Evolutionary conservation across 2,888 invertebrate species (phyloP).

Genomic region (Dynastes tityus): DNA sequence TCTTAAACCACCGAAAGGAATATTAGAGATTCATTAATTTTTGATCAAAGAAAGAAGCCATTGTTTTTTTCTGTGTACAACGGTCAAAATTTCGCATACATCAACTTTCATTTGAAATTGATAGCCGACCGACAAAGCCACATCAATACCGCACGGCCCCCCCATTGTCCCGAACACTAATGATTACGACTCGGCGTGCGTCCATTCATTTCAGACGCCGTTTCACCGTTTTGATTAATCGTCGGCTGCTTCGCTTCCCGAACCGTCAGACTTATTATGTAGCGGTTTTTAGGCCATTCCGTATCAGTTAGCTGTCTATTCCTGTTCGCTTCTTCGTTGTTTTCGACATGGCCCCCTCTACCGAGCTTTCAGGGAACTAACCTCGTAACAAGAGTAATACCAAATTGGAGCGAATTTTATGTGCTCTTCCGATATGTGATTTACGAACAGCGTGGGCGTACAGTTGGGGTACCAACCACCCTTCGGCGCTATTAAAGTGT

Average conservation of each 20-base stretch:
- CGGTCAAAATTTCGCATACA: conserved; percentile 10
- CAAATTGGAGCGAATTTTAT: conserved; percentile 45
- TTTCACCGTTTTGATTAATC: conserved; percentile 44
- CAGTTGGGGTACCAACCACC: conserved; percentile 11
- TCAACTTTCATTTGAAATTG: conserved; percentile 45
- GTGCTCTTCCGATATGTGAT: conserved; percentile 50
- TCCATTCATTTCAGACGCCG: conserved; percentile 39
- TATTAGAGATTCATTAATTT: too few relatives aligned
- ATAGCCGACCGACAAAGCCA: conserved; percentile 38
- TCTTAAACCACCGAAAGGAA: too few relatives aligned
- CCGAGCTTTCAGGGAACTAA: not conserved
- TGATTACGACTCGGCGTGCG: conserved; percentile 41
- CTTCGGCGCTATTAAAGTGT: conserved; percentile 26
- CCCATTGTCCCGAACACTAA: conserved; percentile 37
- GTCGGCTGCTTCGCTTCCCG: conserved; percentile 34
- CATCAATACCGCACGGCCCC: conserved; percentile 26
- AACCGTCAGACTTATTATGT: conserved; percentile 41
- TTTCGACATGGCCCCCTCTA: conserved; percentile 34
- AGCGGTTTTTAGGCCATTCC: conserved; percentile 46
- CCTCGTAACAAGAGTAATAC: conserved; percentile 24
- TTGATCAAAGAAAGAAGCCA: too few relatives aligned
- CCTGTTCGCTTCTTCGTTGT: conserved; percentile 34
- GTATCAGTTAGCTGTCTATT: conserved; percentile 28
- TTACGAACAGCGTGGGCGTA: conserved; percentile 38
- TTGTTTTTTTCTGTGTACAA: too few relatives aligned